Base-by-base conservation (phyloP, 2,888 invertebrate species). In the Cremastinae sp. region DNA sequence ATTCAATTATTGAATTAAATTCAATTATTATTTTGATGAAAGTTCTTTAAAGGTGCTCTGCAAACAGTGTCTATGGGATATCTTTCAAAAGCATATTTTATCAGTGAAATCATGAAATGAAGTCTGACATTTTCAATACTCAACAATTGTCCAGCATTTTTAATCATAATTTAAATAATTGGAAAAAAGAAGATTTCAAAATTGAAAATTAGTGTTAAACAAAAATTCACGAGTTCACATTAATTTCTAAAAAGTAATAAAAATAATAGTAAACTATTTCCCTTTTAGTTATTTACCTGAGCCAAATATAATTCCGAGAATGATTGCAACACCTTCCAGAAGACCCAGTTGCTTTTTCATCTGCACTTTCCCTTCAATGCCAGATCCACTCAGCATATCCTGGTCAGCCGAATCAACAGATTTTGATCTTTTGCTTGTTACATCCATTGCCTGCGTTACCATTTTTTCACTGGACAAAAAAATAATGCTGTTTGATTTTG, bases 271-370 rank as follows among this genome's bases (percentile, higher is more conserved):
- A n/a, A n/a, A n/a, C n/a, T n/a, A n/a, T n/a, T n/a, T 34, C 41
- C 10, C 9, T 71, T 14, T 0, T 51, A 16, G 43, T 18, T n/a
- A n/a, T 82, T 84, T 89, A 92, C 95, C 96, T 81, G 98, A 98
- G 12, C 99, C 99, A 85, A 97, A 95, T 83, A 98, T 98, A 68
- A 97, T 96, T 70, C 98, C 98, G 75, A 98, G 91, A 85, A 98
- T 98, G 80, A 98, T 97, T 38, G 97, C 96, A 14, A 98, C 95
- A 8, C 98, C 98, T 91, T 97, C 97, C 5, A 97, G 90, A 53
- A 98, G 91, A 0, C 97, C 97, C 14, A 98, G 92, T 87, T 97
- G 95, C 88, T 97, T 96, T 86, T 96, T 96, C 92, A 98, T 94
- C 87, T 93, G 93, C 14, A 96, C 93, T 89, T 93, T 93, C 74